phyloP scores from a whole-genome alignment of 2,797 vertebrate species.

The Silurus lanzhouensis region DNA sequence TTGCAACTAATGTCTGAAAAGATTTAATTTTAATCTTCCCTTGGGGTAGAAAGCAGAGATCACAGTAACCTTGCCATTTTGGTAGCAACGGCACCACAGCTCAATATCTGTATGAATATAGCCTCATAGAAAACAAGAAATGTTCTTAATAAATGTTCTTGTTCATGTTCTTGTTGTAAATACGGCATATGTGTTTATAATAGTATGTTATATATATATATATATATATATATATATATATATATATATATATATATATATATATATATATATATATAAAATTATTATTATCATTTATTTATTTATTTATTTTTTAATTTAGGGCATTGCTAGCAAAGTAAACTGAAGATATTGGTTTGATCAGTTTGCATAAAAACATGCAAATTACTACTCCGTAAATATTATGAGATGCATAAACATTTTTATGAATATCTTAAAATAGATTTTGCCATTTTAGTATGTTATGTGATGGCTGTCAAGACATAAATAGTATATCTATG shows the following conservation, averaged over 20 bases:
- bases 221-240: no score
- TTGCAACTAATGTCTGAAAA: background rate
- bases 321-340: no score
- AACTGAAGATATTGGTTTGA: no score
- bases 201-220: background rate
- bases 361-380: no score
- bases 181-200: background rate
- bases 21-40: background rate
- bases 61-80: slow-evolving; percentile 41
- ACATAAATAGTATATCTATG: no score
- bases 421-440: background rate
- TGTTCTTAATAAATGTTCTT: background rate
- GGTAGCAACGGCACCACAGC: background rate
- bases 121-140: background rate
- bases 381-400: background rate
- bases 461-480: no score
- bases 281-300: no score
- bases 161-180: no score
- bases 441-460: slow-evolving; percentile 12
- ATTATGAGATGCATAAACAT: background rate
- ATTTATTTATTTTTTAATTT: no score
- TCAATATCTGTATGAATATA: background rate
- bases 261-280: no score
- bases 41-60: slow-evolving; percentile 12
- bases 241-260: no score